Percentiles rank a stretch among this genome's conserved stretches.
Evolutionary conservation across 2,113 vertebrate genomes (phyloP).

Genomic region (Hyperoodon ampullatus): DNA sequence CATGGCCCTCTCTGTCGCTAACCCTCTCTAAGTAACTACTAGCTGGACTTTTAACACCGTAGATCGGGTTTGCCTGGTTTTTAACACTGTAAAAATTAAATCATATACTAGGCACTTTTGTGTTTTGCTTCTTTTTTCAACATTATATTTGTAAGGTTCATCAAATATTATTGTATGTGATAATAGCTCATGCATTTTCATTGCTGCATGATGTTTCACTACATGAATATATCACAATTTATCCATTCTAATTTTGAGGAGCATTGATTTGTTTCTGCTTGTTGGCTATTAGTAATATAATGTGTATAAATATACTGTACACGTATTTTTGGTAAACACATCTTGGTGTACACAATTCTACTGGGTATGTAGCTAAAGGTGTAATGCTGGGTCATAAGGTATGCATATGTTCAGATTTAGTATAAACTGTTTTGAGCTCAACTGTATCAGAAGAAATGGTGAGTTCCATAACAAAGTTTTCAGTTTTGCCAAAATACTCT

Average conservation of each 20-base stretch:
- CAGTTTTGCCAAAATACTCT: background rate
- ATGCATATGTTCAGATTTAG: background rate
- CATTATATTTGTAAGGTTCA: background rate
- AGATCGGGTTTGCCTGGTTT: background rate
- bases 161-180: background rate
- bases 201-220: background rate
- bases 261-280: background rate
- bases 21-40: background rate
- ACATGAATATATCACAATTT: background rate
- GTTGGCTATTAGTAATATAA: background rate
- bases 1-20: background rate
- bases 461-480: background rate
- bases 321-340: slow-evolving; percentile 11
- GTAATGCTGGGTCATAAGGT: background rate
- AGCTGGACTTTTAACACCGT: background rate
- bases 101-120: background rate
- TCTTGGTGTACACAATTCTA: slow-evolving; percentile 1
- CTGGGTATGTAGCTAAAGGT: background rate
- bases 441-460: background rate
- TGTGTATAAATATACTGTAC: background rate
- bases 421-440: background rate
- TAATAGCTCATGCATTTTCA: background rate
- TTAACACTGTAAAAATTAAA: background rate
- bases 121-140: background rate
- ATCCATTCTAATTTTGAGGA: background rate